Evolutionary conservation across 2,888 invertebrate genomes (phyloP).

Genomic region (Drymonia ruficornis): DNA sequence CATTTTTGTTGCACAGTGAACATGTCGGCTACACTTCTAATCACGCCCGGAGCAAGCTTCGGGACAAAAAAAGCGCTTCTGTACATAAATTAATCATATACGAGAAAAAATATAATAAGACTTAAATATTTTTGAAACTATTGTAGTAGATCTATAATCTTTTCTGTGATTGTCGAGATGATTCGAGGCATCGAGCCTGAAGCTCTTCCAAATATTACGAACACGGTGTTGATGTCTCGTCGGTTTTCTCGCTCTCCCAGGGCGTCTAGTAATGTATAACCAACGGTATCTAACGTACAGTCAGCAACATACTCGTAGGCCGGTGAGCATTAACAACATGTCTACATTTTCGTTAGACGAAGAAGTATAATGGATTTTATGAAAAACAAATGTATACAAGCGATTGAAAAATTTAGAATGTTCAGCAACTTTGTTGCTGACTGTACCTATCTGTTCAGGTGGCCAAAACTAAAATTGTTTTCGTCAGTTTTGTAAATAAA

Average conservation of each 20-base stretch:
- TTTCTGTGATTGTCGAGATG: constrained; percentile 43
- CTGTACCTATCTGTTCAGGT: no score
- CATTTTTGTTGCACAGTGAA: not conserved
- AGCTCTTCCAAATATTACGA: not conserved
- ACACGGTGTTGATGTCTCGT: not conserved
- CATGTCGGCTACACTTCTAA: constrained; percentile 20
- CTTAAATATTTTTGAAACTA: constrained; percentile 77
- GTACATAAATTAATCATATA: constrained; percentile 57
- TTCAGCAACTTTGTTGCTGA: no score
- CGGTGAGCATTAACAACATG: no score
- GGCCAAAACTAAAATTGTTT: no score
- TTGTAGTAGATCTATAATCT: constrained; percentile 56
- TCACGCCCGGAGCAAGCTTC: constrained; percentile 34
- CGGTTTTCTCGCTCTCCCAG: not conserved
- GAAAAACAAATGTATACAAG: no score
- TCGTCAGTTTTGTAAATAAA: no score
- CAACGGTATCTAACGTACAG: no score
- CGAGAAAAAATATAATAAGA: constrained; percentile 55
- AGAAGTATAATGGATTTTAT: no score
- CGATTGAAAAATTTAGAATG: no score
- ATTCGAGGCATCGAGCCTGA: constrained; percentile 3
- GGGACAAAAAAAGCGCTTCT: constrained; percentile 50
- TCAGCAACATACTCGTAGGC: no score
- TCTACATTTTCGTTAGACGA: no score
- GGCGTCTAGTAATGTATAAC: not conserved